Evolutionary conservation across 1,140 invertebrate genomes (phyloP).

Genomic region (Vanessa tameamea): DNA sequence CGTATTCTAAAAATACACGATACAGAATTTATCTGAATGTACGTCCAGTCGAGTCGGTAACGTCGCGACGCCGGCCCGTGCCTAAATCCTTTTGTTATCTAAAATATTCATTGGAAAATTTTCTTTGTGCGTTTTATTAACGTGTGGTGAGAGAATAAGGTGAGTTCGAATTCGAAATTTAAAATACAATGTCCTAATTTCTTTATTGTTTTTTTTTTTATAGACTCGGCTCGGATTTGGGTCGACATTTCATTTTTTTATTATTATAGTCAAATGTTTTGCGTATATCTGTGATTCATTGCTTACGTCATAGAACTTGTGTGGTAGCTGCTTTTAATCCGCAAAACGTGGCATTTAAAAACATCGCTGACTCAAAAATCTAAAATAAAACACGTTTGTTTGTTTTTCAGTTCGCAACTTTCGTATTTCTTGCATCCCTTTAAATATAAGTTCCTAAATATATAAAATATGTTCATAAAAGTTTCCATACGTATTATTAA

Average conservation of each 20-base stretch:
- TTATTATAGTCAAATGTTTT: background rate
- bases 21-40: constrained; percentile 56
- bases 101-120: constrained; percentile 14
- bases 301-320: constrained; percentile 1
- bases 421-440: background rate
- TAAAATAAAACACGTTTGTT: constrained; percentile 32
- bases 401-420: constrained; percentile 3
- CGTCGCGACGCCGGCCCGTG: constrained; percentile 51
- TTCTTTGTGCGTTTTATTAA: constrained; percentile 15
- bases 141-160: constrained; percentile 28
- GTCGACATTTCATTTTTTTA: too few species aligned
- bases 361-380: constrained; percentile 41
- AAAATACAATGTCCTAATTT: constrained; percentile 1
- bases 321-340: constrained; percentile 15
- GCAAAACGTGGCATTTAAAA: constrained; percentile 40
- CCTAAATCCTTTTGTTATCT: constrained; percentile 27
- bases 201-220: constrained; percentile 14
- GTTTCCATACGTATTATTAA: too few species aligned
- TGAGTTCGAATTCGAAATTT: constrained; percentile 7
- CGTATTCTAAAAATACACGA: constrained; percentile 73
- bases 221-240: constrained; percentile 21
- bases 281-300: constrained; percentile 1
- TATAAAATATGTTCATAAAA: background rate
- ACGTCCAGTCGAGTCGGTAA: constrained; percentile 56
- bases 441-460: background rate